Base-by-base conservation (phyloP, 2,113 vertebrate genomes). In the Gobio gobio region DNA sequence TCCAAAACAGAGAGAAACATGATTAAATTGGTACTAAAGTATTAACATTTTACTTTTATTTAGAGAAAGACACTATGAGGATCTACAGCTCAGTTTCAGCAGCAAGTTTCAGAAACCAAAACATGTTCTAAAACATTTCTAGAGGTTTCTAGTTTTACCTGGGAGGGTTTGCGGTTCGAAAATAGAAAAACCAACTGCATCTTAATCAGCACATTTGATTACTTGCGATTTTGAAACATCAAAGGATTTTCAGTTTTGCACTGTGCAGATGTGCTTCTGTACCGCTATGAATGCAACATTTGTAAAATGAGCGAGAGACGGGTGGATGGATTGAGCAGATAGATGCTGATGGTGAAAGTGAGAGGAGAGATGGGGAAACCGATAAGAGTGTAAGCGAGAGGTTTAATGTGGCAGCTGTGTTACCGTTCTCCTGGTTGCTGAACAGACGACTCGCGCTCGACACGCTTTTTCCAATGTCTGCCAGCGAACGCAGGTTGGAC, bases 391-490 rank as follows among this genome's bases (percentile, higher is more conserved):
- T 24, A 20, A 4, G 85, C 68, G 26, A 64, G 24, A 68, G 45
- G 24, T 76, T 63, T 72, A 26, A 26, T 5, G 33, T 18, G 61
- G 36, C 24, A 63, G 24, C 24, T 13, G 83, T 66, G 82, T 64
- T 43, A 99, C 97, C 98, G 87, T 98, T 99, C 92, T 99, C 98
- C 47, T 95, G 96, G 94, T 90, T 96, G 93, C 95, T 93, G 93
- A 99, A 99, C 94, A 99, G 96, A 91, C 97, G 94, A 94, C 98
- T 99, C 90, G 98, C 98, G 91, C 97, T 99, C 93, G 98, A 99
- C 91, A 99, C 98, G 1, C 97, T 98, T 94, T 98, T 99, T 84
- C 98, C 98, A 1, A 99, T 99, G 93, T 99, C 98, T 8, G 98
- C 97, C 88, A 99, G 93, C 0, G 98, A 99, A 33, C 98, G 98